Percentiles rank a stretch among this genome's conserved stretches.
Conservation (phyloP, 2,113 vertebrate species). For the Cardinalis cardinalis region DNA sequence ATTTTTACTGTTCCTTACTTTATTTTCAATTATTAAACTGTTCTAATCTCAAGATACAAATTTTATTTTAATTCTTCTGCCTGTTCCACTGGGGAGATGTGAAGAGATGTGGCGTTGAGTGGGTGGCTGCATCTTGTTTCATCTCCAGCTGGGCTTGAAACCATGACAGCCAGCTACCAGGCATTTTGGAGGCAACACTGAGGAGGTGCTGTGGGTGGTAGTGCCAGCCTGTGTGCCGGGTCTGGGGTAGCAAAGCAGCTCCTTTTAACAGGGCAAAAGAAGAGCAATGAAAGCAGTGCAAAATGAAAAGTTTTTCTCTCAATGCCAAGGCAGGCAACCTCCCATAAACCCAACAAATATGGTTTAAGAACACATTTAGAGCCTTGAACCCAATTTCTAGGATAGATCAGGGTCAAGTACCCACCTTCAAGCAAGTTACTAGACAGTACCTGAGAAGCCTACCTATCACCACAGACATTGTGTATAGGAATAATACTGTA, state of each 20-base stretch:
- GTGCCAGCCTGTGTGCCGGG: background rate
- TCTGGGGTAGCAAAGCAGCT: background rate
- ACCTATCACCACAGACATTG: background rate
- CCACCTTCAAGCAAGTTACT: background rate
- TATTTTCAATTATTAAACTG: background rate
- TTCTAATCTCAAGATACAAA: background rate
- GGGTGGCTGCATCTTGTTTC: background rate
- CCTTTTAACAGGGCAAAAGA: background rate
- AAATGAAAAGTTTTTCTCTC: background rate
- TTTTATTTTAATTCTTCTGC: background rate
- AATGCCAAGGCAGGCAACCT: background rate
- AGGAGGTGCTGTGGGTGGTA: background rate
- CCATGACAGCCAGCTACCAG: background rate
- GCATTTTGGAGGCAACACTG: background rate
- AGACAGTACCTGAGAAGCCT: background rate
- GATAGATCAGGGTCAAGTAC: background rate
- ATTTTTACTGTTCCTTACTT: background rate
- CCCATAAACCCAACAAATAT: background rate
- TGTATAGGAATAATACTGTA: background rate
- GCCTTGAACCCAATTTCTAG: background rate
- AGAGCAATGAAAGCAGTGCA: background rate
- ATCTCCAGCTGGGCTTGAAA: background rate
- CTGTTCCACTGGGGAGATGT: fast-evolving
- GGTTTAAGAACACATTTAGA: background rate
- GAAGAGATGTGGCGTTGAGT: background rate